Base-by-base conservation (phyloP, 2,113 vertebrate species). In the Oryzias javanicus region DNA sequence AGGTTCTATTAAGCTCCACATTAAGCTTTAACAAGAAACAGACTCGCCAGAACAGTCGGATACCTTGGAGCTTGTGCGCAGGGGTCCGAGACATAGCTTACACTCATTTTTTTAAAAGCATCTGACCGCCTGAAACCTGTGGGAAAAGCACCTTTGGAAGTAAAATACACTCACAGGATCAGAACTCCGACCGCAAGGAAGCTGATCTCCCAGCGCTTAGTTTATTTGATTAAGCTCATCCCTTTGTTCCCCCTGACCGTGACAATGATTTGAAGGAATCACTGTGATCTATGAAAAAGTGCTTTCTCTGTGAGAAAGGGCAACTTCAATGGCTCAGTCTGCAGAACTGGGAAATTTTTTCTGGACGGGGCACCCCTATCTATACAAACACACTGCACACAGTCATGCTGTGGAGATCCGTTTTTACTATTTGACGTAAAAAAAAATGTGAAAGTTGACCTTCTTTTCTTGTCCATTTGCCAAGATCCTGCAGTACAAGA, bases 221-320 rank as follows among this genome's bases (percentile, higher is more conserved):
- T 64, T 83, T 89, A 85, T 83, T 85, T 67, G 78, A 74, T 71
- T 60, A 85, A 78, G 83, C 71, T 64, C 25, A 16, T 55, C 47
- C 70, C 80, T 75, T 84, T 81, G 85, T 79, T 81, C 61, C 58
- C 58, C 27, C 59, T 27, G 56, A 62, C 75, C 72, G 81, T 74
- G 76, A 57, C 70, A 81, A 56, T 64, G 70, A 73, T 67, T 70
- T 29, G 27, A 29, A 64, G 64, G 74, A 76, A 73, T 76, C 25
- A 19, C 59, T 49, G 47, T 59, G 74, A 64, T 78, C 71, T 73
- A 71, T 68, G 80, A 75, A 82, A 75, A 42, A 63, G 68, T 63
- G 63, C 58, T 45, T 47, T 47, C 67, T 60, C 72, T 80, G 61
- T 62, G 82, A 79, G 80, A 80, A 74, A 79, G 66, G 57, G 59